Base-by-base conservation (phyloP, 2,888 invertebrate genomes). In the Caenorhabditis plicata region DNA sequence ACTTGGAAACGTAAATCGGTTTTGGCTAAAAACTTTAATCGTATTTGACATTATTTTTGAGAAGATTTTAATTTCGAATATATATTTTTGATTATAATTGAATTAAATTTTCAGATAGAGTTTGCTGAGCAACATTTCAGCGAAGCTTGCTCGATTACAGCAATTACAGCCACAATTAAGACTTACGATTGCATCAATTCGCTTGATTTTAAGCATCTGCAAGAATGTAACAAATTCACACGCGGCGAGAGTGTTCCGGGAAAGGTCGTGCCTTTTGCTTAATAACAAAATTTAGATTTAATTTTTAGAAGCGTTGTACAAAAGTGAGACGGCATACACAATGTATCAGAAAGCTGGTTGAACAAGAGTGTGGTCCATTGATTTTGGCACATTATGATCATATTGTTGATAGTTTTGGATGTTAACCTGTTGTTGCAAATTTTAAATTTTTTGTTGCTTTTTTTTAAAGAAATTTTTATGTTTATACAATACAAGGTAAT, bases 341-440 rank as follows among this genome's bases (percentile, higher is more conserved):
- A 25, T 60, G 60, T 23, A 44, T 60, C 8, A 48, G 60, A 8
- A 53, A 49, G 29, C 26, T 60, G 25, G 60, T 60, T 8, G 36
- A 40, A 25, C 19, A 25, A 13, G 48, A 39, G 7, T 60, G 60
- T 26, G 60, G 60, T 3, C 60, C 53, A 36, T 35, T 61, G 17
- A 55, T 61, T 50, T 31, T 61, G 22, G 61, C 61, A 23, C 61
- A 61, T 31, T 61, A 47, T 31, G 61, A 61, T 41, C 47, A 47
- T 45, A 61, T 61, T 51, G 54, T 61, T 3, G 23, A 51, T 27
- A 38, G 51, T 17, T 61, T 61, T 40, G 61, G 60, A 40, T 60
- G 60, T 29, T 57, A 22, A 51, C 19, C 15, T 4, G 3, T 39
- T 36, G n/a, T n/a, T n/a, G n/a, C n/a, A n/a, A n/a, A n/a, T n/a